phyloP scores from a whole-genome alignment of 1,140 invertebrate species.

The Cephus cinctus region DNA sequence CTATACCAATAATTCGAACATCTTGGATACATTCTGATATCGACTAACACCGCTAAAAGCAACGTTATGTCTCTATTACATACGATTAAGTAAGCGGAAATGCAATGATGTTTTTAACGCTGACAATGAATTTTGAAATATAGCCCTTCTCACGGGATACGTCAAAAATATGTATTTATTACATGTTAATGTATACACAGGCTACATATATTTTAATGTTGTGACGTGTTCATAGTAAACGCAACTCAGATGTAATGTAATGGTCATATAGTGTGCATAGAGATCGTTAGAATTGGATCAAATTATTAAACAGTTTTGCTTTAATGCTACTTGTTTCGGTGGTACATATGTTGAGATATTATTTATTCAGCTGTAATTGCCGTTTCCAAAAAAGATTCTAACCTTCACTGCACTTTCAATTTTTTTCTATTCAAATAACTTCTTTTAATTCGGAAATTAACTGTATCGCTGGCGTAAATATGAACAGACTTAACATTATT shows the following conservation, averaged over 20 bases:
- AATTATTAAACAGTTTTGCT: neutral
- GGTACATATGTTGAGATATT: neutral
- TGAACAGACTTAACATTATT: too few species aligned
- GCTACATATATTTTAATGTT: conserved; percentile 50
- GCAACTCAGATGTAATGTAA: conserved; percentile 31
- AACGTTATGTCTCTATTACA: conserved; percentile 30
- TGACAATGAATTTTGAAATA: too few species aligned
- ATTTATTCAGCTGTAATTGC: neutral
- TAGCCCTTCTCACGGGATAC: too few species aligned
- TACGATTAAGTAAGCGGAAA: conserved; percentile 23
- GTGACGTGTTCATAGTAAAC: conserved; percentile 47
- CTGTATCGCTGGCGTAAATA: too few species aligned
- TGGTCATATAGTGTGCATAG: too few species aligned
- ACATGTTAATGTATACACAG: conserved; percentile 42
- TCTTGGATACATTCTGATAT: too few species aligned
- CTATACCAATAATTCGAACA: too few species aligned
- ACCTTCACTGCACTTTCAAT: too few species aligned
- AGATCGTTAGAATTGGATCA: too few species aligned
- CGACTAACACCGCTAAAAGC: conserved; percentile 16
- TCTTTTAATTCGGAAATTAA: too few species aligned
- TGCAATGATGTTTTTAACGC: too few species aligned
- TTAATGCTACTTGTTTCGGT: neutral
- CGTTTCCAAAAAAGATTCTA: neutral
- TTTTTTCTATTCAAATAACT: too few species aligned
- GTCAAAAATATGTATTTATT: conserved; percentile 31